phyloP scores from a whole-genome alignment of 2,888 invertebrate genomes.

The Camponotus fellah region DNA sequence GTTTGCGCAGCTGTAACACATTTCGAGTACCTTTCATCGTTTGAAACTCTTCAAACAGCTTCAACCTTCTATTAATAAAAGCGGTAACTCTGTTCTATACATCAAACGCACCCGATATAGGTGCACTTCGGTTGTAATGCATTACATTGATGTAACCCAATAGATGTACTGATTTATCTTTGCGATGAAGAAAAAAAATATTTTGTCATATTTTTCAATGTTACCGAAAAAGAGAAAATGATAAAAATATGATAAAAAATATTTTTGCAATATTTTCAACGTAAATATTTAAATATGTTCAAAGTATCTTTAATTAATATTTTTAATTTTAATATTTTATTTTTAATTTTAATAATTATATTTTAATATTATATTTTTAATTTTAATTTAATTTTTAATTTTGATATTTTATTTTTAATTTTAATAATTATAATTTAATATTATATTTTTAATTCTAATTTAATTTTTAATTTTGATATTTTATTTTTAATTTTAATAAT shows the following conservation, averaged over 20 bases:
- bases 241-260: no score
- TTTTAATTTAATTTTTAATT: no score
- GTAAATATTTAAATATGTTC: no score
- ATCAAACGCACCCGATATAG: conserved; percentile 48
- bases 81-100: conserved; percentile 28
- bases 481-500: not conserved
- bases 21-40: conserved; percentile 63
- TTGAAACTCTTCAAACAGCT: conserved; percentile 66
- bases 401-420: not conserved
- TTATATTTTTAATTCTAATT: no score
- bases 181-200: not conserved
- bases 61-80: conserved; percentile 67
- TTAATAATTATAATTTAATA: no score
- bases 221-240: not conserved
- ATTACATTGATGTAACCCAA: not conserved
- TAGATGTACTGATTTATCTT: conserved; percentile 15
- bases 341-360: no score
- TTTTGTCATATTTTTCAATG: not conserved
- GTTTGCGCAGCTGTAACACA: conserved; percentile 72
- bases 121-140: conserved; percentile 38
- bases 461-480: not conserved
- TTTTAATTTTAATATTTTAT: no score
- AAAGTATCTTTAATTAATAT: not conserved
- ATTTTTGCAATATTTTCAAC: no score
- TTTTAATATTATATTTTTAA: no score